phyloP scores from a whole-genome alignment of 2,113 vertebrate genomes.

The Macrotus californicus region DNA sequence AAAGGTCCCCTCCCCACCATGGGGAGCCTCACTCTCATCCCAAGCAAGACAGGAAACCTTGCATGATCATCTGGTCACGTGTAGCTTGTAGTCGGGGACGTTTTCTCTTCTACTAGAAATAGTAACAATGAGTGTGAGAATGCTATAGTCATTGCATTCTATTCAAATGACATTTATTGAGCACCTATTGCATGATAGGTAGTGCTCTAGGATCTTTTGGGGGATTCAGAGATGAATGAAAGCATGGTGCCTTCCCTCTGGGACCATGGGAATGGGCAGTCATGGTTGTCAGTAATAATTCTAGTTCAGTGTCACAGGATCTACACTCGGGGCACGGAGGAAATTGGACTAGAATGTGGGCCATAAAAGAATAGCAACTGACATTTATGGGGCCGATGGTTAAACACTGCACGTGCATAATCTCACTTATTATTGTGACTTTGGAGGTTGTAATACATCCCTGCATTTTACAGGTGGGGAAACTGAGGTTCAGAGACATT shows the following conservation, averaged over 20 bases:
- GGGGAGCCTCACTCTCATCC: neutral
- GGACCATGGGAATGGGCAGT: neutral
- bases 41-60: neutral
- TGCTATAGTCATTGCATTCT: neutral
- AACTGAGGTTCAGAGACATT: neutral
- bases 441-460: neutral
- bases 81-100: neutral
- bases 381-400: neutral
- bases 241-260: neutral
- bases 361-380: neutral
- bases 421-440: neutral
- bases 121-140: neutral
- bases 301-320: neutral
- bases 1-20: neutral
- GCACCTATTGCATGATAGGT: neutral
- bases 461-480: neutral
- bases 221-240: neutral
- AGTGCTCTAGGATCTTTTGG: neutral
- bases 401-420: neutral
- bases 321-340: neutral
- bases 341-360: neutral
- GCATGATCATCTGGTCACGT: neutral
- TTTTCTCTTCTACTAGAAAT: constrained; percentile 12
- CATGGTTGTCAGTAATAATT: neutral
- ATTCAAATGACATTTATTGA: neutral